Evolutionary conservation across 2,113 vertebrate species (phyloP), one percentile per base, ranked within the genome.

Genomic region (Pseudorhombus dupliciocellatus): DNA sequence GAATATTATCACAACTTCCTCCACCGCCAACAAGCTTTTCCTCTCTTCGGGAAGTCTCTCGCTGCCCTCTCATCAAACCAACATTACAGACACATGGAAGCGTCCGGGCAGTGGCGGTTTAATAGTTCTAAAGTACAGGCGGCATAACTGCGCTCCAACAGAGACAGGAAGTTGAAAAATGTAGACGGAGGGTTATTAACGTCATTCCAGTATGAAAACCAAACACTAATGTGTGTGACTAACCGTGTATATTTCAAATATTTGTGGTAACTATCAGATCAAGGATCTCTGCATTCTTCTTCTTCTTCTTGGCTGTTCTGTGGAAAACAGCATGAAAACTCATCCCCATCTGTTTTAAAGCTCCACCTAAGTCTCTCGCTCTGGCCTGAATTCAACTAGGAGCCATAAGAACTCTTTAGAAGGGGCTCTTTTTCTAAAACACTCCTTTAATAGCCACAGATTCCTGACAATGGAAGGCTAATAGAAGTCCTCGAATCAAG

Each of bases 401-500:
- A 71, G 60, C 60, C 46, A 53, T 53, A 66, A 83, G 66, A 77
- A 80, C 78, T 48, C 57, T 73, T 70, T 70, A 63, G 66, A 69
- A 0, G 2, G 34, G 28, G n/a, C n/a, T 21, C 30, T n/a, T 22
- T 18, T 61, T 68, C 16, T 21, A 16, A 67, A 26, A 21, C 42
- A 31, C 69, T 34, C 44, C n/a, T n/a, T 22, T 42, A 30, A 72
- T 75, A 83, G 83, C 53, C 67, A 73, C 46, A 64, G 75, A 82
- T 59, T 57, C 24, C 64, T 58, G 55, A 73, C 77, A 81, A 75
- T 65, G 61, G 73, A 80, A 72, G 56, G 46, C 80, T 74, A 80
- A 84, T 70, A 73, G 44, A 79, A 85, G 84, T 76, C 76, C 34
- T 66, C 71, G 71, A 68, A 73, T 84, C 54, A 68, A 70, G 54